Percentiles rank a stretch among this genome's conserved stretches.
Evolutionary conservation across 2,113 vertebrate species (phyloP).

Genomic region (Beaufortia kweichowensis): DNA sequence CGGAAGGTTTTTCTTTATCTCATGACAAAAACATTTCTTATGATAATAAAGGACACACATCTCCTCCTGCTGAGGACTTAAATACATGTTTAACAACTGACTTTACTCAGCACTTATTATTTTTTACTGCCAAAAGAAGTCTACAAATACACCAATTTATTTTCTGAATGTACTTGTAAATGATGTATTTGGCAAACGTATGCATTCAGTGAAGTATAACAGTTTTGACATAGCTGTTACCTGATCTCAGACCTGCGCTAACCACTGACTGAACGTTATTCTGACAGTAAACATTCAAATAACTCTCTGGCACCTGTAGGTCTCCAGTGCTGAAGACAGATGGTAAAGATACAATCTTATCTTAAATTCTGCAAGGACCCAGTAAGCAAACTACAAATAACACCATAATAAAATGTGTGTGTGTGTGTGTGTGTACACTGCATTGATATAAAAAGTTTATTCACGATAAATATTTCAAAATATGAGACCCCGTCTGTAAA

Average conservation of each 20-base stretch:
- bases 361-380: slow-evolving; percentile 11
- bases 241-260: slow-evolving; percentile 43
- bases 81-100: background rate
- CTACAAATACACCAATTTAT: background rate
- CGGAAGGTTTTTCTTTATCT: slow-evolving; percentile 5
- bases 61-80: background rate
- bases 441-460: no score
- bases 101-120: background rate
- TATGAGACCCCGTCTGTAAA: no score
- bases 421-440: no score
- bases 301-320: slow-evolving; percentile 22
- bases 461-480: no score
- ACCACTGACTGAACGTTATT: slow-evolving; percentile 3
- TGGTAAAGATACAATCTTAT: slow-evolving; percentile 20
- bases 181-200: background rate
- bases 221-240: background rate
- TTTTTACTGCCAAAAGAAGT: background rate
- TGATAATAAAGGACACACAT: background rate
- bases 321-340: slow-evolving; percentile 15
- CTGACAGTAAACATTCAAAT: slow-evolving; percentile 43
- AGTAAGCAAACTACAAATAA: background rate
- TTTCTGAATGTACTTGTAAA: background rate
- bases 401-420: background rate
- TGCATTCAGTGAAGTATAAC: no score
- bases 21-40: slow-evolving; percentile 51